A percentile compares a stretch with the other conserved stretches of the same genome.
These are phyloP conservation scores for Erannis defoliaria DNA, from an alignment of 2,888 invertebrate genomes.

Conservation along the genomic window DNA sequence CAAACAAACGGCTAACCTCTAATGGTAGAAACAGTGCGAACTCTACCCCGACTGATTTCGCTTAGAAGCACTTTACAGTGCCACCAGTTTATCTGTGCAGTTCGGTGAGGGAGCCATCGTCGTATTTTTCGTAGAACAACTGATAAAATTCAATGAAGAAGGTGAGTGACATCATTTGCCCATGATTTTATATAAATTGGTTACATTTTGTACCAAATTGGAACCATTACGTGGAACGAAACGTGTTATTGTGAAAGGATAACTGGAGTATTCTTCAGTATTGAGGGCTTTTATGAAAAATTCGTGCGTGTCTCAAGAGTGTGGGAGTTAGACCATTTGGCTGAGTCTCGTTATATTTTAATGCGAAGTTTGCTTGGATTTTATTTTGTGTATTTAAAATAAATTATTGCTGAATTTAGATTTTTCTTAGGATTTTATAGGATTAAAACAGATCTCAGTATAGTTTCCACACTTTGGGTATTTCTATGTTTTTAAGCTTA, in stretches of 20 bases:
- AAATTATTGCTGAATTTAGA: not conserved
- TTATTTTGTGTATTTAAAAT: not conserved
- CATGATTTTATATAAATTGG: not conserved
- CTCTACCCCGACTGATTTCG: constrained; percentile 52
- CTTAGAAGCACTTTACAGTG: constrained; percentile 55
- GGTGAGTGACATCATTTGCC: not conserved
- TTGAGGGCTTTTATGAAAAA: constrained; percentile 41
- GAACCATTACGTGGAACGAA: constrained; percentile 62
- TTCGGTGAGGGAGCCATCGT: not conserved
- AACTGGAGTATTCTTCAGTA: constrained; percentile 55
- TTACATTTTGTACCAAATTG: constrained; percentile 66
- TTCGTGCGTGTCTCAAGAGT: constrained; percentile 25
- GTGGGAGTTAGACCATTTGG: constrained; percentile 18
- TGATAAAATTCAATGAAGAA: not conserved
- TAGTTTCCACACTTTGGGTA: too few relatives aligned
- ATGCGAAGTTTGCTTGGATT: not conserved
- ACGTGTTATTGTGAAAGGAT: constrained; percentile 64
- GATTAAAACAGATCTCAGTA: too few relatives aligned
- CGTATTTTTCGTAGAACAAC: not conserved
- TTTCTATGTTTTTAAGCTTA: too few relatives aligned
- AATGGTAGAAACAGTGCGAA: constrained; percentile 46
- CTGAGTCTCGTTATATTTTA: constrained; percentile 12
- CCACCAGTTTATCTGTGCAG: not conserved
- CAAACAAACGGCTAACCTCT: constrained; percentile 29
- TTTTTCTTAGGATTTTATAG: too few relatives aligned